phyloP scores from a whole-genome alignment of 2,113 vertebrate species.

The Phyllopteryx taeniolatus region DNA sequence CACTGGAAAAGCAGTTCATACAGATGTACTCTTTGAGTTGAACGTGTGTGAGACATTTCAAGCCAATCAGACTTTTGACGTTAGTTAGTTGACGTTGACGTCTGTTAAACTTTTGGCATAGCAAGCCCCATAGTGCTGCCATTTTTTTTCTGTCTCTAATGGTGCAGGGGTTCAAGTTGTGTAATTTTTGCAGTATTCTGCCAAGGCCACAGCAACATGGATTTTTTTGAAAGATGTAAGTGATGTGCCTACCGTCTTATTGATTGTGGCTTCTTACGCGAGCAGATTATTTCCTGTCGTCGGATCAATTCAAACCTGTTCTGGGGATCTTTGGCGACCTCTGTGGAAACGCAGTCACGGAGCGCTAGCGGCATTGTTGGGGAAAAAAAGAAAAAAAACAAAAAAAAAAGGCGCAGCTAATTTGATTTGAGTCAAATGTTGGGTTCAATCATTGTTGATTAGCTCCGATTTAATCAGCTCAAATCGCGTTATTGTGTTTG shows the following conservation, averaged over 20 bases:
- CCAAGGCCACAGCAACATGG: no score
- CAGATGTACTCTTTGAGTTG: no score
- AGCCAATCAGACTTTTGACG: no score
- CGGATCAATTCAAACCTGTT: slow-evolving; percentile 67
- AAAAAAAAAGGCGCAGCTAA: slow-evolving; percentile 56
- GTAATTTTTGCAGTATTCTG: no score
- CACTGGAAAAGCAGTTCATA: background rate
- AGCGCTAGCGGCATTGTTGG: slow-evolving; percentile 42
- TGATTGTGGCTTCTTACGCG: slow-evolving; percentile 30
- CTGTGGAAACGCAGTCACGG: slow-evolving; percentile 30
- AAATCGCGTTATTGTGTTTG: slow-evolving; percentile 74
- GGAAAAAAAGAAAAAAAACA: background rate
- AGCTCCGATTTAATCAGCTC: slow-evolving; percentile 74
- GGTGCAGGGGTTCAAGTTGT: no score
- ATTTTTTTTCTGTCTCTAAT: no score
- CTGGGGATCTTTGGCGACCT: slow-evolving; percentile 43
- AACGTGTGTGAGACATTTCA: no score
- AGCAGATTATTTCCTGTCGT: slow-evolving; percentile 29
- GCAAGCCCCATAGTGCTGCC: no score
- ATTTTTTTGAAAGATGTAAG: background rate
- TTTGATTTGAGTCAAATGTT: slow-evolving; percentile 71
- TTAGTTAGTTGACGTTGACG: no score
- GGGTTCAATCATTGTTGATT: slow-evolving; percentile 71
- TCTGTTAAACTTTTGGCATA: no score
- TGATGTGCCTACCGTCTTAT: slow-evolving; percentile 21